These are phyloP conservation scores for Penelope pileata DNA, from an alignment of 2,113 vertebrate species.

Conservation along the genomic window DNA sequence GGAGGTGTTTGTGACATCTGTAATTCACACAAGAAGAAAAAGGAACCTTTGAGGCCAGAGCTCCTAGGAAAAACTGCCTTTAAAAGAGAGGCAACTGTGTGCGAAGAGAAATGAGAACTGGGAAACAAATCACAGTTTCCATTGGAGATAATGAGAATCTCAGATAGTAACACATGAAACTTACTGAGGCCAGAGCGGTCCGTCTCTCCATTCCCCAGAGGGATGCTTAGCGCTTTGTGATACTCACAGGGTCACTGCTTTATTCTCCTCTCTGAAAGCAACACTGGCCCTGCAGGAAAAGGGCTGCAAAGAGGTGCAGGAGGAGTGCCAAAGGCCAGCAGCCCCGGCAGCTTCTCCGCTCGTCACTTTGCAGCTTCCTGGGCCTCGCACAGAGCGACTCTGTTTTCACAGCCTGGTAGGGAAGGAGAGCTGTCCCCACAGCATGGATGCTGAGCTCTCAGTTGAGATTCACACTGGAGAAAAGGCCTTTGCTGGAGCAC, in stretches of 20 bases:
- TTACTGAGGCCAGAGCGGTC: not conserved
- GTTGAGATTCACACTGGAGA: not conserved
- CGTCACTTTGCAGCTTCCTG: fast-evolving
- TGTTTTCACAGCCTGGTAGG: not conserved
- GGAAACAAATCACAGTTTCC: constrained; percentile 55
- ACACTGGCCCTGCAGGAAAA: not conserved
- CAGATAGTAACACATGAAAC: not conserved
- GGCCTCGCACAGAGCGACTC: fast-evolving
- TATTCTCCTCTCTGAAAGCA: not conserved
- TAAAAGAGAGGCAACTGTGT: constrained; percentile 27
- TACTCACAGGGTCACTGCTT: not conserved
- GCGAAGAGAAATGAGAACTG: constrained; percentile 44
- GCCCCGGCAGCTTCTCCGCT: not conserved
- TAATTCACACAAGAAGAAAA: constrained; percentile 51
- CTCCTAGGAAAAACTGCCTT: constrained; percentile 19
- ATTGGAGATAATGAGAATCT: constrained; percentile 43
- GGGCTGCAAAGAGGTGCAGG: not conserved
- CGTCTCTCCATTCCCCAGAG: not conserved
- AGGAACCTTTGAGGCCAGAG: constrained; percentile 40
- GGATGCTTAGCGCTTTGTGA: not conserved
- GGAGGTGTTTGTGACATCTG: constrained; percentile 36
- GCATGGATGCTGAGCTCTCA: not conserved
- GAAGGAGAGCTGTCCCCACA: not conserved
- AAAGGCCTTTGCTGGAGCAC: not conserved
- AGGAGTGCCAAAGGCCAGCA: not conserved